Base-by-base conservation (phyloP, 2,113 vertebrate species). In the Oncorhynchus kisutch region DNA sequence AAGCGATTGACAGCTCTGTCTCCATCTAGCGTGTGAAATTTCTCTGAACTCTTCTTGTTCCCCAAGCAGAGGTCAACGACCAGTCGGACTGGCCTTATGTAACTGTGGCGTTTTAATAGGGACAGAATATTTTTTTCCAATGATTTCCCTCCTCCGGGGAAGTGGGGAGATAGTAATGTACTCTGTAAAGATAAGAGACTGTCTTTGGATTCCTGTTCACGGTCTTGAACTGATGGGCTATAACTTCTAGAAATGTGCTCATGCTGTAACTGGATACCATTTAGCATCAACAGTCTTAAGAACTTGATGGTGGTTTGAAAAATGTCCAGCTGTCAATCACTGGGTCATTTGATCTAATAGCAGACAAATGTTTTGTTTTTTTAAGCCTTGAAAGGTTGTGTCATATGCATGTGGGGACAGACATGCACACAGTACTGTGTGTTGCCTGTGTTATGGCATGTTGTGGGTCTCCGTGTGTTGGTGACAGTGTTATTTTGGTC, bases 401-500 rank as follows among this genome's bases (percentile, higher is more conserved):
- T 62, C n/a, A 9, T 65, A 20, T 3, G 6, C 16, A 25, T 65
- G 11, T 25, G 62, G 27, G 62, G 62, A 65, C 62, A 65, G 62
- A 12, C 11, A 16, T 2, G 11, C 22, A 24, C 62, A 54, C 49
- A 54, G 49, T 54, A 54, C 51, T 54, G 16, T 45, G 39, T 12
- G 39, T 45, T 45, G 39, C 9, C 39, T 12, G 39, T 54, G 3
- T 54, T 54, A 54, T 54, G 16, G 51, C 49, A 68, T 39, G 25
- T 31, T 48, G 62, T 16, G n/a, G 22, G 22, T 66, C 31, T 29
- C 20, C 4, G 39, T 24, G 39, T 66, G 34, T 49, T 27, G 31
- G 48, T 66, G 9, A 67, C 59, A 73, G 39, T 77, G 67, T 73
- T 85, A 62, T 87, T 85, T 60, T 78, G 60, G 75, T 81, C 51